Evolutionary conservation across 2,888 invertebrate genomes (phyloP).

Genomic region (Macrosiphum euphorbiae): DNA sequence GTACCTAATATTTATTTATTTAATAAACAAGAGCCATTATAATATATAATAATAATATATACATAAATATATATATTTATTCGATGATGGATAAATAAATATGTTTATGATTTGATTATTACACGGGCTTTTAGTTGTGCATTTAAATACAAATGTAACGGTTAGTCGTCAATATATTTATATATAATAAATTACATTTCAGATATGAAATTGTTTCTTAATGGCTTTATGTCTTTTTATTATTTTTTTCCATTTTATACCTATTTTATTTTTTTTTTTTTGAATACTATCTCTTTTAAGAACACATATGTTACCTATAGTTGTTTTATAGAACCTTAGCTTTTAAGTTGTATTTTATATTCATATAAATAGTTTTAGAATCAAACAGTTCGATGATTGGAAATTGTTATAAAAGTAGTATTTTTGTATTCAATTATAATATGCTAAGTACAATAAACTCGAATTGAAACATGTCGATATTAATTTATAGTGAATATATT

Average conservation of each 20-base stretch:
- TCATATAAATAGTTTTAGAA: conserved; percentile 3
- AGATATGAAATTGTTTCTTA: not conserved
- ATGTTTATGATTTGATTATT: conserved; percentile 21
- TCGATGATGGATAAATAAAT: not conserved
- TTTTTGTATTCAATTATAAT: not conserved
- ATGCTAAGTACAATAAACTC: not conserved
- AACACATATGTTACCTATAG: conserved; percentile 37
- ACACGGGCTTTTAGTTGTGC: not conserved
- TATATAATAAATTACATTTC: not conserved
- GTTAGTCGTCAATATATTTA: not conserved
- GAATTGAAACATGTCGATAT: not conserved
- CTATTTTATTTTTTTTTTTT: conserved; percentile 8
- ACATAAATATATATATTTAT: not conserved
- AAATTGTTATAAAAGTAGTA: not conserved
- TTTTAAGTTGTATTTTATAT: not conserved
- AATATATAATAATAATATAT: not conserved
- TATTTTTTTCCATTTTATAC: conserved; percentile 33
- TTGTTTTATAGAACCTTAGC: conserved; percentile 29
- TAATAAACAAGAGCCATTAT: not conserved
- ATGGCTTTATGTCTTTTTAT: not conserved
- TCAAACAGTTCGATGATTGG: not conserved
- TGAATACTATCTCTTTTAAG: not conserved
- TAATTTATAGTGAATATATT: not conserved
- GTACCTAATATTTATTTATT: conserved; percentile 42
- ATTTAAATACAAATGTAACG: not conserved